Base-by-base conservation (phyloP, 35 echinoderm and acorn worm genomes). In the Stichopus chloronotus region DNA sequence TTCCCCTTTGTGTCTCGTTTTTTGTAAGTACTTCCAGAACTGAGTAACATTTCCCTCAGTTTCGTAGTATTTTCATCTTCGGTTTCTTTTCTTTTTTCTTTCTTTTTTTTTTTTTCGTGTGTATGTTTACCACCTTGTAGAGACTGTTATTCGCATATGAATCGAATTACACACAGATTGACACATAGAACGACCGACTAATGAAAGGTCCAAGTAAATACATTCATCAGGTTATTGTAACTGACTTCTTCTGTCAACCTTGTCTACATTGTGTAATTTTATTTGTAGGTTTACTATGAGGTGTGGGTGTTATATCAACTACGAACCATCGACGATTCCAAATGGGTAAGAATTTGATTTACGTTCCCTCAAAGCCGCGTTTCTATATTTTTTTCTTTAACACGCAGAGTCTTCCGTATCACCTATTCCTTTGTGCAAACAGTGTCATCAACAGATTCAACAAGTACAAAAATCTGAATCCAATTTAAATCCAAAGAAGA, bases 21-120 rank as follows among this genome's bases (percentile, higher is more conserved):
- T 19, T 85, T 53, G 82, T 85, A 85, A 85, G 82, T 85, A 5
- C 7, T 21, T 58, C 52, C 21, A 78, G 53, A 81, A 81, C 17
- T 56, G 14, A 22, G 52, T n/a, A n/a, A 85, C 5, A 11, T 9
- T 17, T 21, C 57, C 3, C 58, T 58, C 30, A 57, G 2, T 5
- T n/a, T 5, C 0, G 7, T 9, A 9, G 19, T 5, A 78, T 6
- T n/a, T 78, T 7, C 21, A 25, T 78, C 9, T 4, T 21, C 17
- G 6, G 9, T 43, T 43, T 43, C 16, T 0, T n/a, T 6, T 78
- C 2, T n/a, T 21, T 21, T 78, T 23, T 17, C 8, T 68, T 68
- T n/a, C n/a, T n/a, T n/a, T n/a, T n/a, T n/a, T n/a, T n/a, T n/a
- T n/a, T n/a, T n/a, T n/a, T n/a, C n/a, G 2, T 14, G 7, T 78